Evolutionary conservation across 2,797 vertebrate genomes (phyloP).

Genomic region (Gymnoscopelus braueri): DNA sequence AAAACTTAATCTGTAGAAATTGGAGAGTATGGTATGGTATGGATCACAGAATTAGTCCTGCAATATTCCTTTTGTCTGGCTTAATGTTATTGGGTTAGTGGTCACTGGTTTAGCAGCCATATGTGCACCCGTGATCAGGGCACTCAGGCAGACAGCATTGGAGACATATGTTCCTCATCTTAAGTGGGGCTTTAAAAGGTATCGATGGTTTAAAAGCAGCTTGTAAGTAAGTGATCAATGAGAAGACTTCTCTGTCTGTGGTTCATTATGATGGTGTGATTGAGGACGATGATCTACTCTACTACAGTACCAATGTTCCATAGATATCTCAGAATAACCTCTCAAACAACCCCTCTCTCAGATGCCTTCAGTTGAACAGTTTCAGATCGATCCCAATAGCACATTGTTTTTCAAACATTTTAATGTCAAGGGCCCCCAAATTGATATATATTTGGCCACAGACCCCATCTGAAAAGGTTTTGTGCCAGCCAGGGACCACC

Average conservation of each 20-base stretch:
- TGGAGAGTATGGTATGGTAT: no score
- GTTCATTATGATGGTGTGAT: slow-evolving; percentile 49
- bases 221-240: slow-evolving; percentile 74
- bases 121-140: slow-evolving; percentile 15
- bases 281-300: slow-evolving; percentile 36
- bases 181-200: slow-evolving; percentile 81
- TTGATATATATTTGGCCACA: no score
- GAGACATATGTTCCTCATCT: slow-evolving; percentile 75
- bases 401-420: no score
- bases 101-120: slow-evolving; percentile 27
- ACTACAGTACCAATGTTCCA: slow-evolving; percentile 18
- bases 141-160: slow-evolving; percentile 63
- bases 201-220: slow-evolving; percentile 83
- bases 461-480: no score
- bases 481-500: no score
- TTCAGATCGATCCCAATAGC: slow-evolving; percentile 16
- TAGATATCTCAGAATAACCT: neutral
- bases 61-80: slow-evolving; percentile 7
- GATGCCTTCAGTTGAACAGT: slow-evolving; percentile 27
- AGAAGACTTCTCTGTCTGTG: slow-evolving; percentile 60
- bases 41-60: slow-evolving; percentile 1
- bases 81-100: slow-evolving; percentile 36
- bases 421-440: no score
- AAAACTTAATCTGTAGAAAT: no score
- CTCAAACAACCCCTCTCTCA: slow-evolving; percentile 16